phyloP scores from a whole-genome alignment of 92 coral and sea anemone genomes.

The Phenganax marumi region DNA sequence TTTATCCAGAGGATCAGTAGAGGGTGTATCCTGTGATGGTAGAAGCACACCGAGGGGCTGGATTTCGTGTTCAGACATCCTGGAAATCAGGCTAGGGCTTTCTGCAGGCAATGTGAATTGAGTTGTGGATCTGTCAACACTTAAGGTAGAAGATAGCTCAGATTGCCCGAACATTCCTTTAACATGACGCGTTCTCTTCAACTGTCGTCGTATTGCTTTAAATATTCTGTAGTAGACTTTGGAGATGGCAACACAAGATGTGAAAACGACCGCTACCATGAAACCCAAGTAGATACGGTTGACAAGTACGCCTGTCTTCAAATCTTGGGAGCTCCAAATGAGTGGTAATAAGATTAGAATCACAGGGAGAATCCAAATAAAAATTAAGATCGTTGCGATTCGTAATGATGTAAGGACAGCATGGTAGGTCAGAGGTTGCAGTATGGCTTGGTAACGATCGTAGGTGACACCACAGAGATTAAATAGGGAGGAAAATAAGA shows the following conservation, averaged over 20 bases:
- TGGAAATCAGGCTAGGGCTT: background rate
- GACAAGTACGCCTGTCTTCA: conserved; percentile 37
- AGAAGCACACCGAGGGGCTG: background rate
- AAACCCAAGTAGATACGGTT: conserved; percentile 70
- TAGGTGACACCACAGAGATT: conserved; percentile 90
- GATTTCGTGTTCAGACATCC: background rate
- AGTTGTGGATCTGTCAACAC: background rate
- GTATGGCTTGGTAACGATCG: conserved; percentile 81
- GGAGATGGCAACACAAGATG: conserved; percentile 57
- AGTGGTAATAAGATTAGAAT: conserved; percentile 64
- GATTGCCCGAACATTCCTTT: conserved; percentile 24
- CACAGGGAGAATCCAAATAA: conserved; percentile 74
- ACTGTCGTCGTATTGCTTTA: conserved; percentile 76
- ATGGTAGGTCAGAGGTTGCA: conserved; percentile 76
- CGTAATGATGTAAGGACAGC: conserved; percentile 61
- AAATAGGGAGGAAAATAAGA: conserved; percentile 82
- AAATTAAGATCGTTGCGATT: conserved; percentile 61
- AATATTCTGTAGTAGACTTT: conserved; percentile 69
- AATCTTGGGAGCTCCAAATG: conserved; percentile 65
- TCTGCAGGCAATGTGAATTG: background rate
- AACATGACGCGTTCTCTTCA: conserved; percentile 51
- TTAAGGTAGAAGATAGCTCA: background rate
- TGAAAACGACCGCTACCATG: conserved; percentile 63
- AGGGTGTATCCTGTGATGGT: background rate
- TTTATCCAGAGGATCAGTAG: too few species aligned